A percentile compares a stretch with the other conserved stretches of the same genome.
Conservation (phyloP, 2,888 invertebrate species). For the Baccha elongata region DNA sequence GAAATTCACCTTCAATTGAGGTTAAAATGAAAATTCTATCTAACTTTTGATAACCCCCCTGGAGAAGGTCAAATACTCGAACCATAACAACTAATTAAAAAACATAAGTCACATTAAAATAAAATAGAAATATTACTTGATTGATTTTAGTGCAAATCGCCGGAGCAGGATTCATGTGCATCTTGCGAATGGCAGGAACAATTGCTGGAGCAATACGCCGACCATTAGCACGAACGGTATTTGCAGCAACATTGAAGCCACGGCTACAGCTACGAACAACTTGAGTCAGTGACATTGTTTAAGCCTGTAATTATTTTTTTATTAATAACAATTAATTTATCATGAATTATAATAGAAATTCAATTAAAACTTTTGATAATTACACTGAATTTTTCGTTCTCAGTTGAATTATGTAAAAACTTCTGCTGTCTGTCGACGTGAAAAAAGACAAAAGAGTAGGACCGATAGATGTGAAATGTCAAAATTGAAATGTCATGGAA, state of each 20-base stretch:
- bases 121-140: constrained; percentile 75
- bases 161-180: constrained; percentile 79
- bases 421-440: constrained; percentile 64
- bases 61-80: neutral
- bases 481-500: constrained; percentile 38
- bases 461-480: neutral
- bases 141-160: constrained; percentile 76
- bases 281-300: constrained; percentile 80
- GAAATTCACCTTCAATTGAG: neutral
- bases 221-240: constrained; percentile 73
- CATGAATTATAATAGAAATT: constrained; percentile 1
- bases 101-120: neutral
- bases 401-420: constrained; percentile 71
- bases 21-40: constrained; percentile 6
- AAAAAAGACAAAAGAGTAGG: constrained; percentile 49
- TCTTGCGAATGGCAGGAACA: constrained; percentile 77
- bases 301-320: constrained; percentile 44
- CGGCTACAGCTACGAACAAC: constrained; percentile 80
- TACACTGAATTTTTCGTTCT: constrained; percentile 66
- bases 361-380: constrained; percentile 36
- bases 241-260: constrained; percentile 76
- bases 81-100: neutral
- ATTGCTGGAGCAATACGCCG: constrained; percentile 66
- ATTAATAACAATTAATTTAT: constrained; percentile 3
- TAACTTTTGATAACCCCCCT: constrained; percentile 45